Evolutionary conservation across 2,113 vertebrate species (phyloP), one percentile per base, ranked within the genome.

Genomic region (Empidonax traillii): DNA sequence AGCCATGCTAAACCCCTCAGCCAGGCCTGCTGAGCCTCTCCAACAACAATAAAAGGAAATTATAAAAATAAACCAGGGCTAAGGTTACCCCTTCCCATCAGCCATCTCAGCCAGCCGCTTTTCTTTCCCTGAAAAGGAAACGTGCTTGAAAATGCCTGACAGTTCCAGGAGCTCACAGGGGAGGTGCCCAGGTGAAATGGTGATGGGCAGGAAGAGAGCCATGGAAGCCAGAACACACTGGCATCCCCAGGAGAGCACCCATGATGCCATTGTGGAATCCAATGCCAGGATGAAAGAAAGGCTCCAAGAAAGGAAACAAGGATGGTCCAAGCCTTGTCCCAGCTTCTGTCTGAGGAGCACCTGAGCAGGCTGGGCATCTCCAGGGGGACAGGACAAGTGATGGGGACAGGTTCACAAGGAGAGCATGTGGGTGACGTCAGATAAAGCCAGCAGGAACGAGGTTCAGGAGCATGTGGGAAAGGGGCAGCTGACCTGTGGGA

Each of bases 41-140:
- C 74, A 89, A 53, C 1, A 85, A 96, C 90, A 96, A 96, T 96
- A 14, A 73, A 90, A 94, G 96, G 94, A 95, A 95, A 90, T 56
- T 9, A 28, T 46, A 85, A 94, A 97, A 95, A 95, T 73, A 96
- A 91, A 85, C 88, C 39, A 63, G 61, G 61, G 9, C 78, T 52
- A n/a, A 56, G 83, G 53, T 78, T 82, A 71, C n/a, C 62, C 58
- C 82, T 93, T 93, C 85, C 86, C 82, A 55, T 69, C 86, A 82
- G 56, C 11, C 33, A 52, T 37, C 39, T 65, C 74, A 87, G 39
- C 6, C 41, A 79, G 61, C 19, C 0, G 0, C 10, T 78, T 66
- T 20, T 51, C 30, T 87, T 87, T 56, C 49, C 44, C 78, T 1
- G 1, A 23, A 85, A 93, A 93, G 75, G 90, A 96, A 97, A 53